Base-by-base conservation (phyloP, 2,888 invertebrate species). In the Cataglyphis cursor region DNA sequence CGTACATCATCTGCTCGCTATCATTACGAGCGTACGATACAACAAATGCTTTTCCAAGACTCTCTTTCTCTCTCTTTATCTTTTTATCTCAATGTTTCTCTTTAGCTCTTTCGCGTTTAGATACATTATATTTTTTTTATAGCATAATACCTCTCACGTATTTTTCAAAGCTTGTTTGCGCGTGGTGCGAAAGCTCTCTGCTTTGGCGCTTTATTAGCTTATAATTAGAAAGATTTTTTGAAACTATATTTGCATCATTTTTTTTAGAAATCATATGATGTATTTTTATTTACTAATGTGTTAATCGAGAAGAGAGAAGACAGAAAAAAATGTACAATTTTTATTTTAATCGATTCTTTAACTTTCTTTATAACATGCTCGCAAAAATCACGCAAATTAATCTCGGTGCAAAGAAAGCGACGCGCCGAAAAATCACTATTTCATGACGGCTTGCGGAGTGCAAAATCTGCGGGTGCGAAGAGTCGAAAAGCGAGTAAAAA, bases 1-100 rank as follows among this genome's bases (percentile, higher is more conserved):
- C 85, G 85, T 89, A 89, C 85, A 89, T 90, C 89, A 89, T 87
- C 74, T 66, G 76, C 81, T 85, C 81, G 87, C 75, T 90, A 86
- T 89, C 86, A 86, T 89, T 81, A 87, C 81, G 65, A 80, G 81
- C 87, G 87, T 90, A 88, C 72, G 89, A 90, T 86, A 85, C 62
- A 38, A 51, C 88, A 88, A 88, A 82, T 88, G 89, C 74, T 85
- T 66, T 59, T 72, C 41, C 75, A 18, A 82, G 76, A 65, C 65
- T 72, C 64, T 41, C 61, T 59, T 18, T 35, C 73, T 75, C 70
- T 64, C 48, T 74, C 28, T 35, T n/a, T 81, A 75, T 72, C 38
- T 62, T 35, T 62, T 31, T 64, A 31, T 41, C 31, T 57, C 24
- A 15, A n/a, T 5, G 18, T 21, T 1, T 1, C 24, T 54, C 35